phyloP scores from a whole-genome alignment of 1,140 invertebrate species.

The Philotrypesis tridentata region DNA sequence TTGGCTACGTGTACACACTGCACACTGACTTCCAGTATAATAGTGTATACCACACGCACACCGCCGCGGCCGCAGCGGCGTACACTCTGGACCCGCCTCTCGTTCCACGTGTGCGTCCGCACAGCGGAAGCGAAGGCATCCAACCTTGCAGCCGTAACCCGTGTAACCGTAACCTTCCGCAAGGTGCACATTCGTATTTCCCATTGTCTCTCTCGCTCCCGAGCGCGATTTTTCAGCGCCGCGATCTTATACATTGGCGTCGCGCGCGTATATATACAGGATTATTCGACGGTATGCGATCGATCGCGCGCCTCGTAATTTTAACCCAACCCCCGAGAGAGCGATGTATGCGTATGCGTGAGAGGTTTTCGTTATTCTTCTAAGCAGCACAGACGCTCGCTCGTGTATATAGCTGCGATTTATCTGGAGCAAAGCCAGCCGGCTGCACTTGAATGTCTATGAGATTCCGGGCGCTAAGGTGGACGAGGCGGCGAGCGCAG shows the following conservation, averaged over 20 bases:
- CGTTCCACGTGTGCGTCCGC: too few species aligned
- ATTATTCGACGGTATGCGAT: background rate
- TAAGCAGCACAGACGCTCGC: too few species aligned
- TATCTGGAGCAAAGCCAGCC: slow-evolving; percentile 39
- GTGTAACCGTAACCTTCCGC: slow-evolving; percentile 13
- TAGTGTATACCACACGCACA: slow-evolving; percentile 4
- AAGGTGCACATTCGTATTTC: slow-evolving; percentile 16
- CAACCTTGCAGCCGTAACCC: background rate
- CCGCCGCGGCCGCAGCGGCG: too few species aligned
- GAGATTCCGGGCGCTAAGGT: slow-evolving; percentile 4
- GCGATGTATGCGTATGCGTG: too few species aligned
- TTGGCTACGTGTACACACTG: too few species aligned
- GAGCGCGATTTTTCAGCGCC: background rate
- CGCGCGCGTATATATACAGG: background rate
- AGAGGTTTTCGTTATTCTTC: too few species aligned
- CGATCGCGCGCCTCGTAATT: too few species aligned
- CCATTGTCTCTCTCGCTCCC: too few species aligned
- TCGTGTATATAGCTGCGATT: too few species aligned
- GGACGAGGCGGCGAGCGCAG: too few species aligned
- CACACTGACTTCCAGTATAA: too few species aligned
- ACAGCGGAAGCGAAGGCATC: background rate
- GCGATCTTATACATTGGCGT: background rate
- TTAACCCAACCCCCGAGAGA: background rate
- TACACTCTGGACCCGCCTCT: too few species aligned
- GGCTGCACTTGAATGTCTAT: slow-evolving; percentile 40